Base-by-base conservation (phyloP, 2,113 vertebrate species). In the Halcyon malimbica region DNA sequence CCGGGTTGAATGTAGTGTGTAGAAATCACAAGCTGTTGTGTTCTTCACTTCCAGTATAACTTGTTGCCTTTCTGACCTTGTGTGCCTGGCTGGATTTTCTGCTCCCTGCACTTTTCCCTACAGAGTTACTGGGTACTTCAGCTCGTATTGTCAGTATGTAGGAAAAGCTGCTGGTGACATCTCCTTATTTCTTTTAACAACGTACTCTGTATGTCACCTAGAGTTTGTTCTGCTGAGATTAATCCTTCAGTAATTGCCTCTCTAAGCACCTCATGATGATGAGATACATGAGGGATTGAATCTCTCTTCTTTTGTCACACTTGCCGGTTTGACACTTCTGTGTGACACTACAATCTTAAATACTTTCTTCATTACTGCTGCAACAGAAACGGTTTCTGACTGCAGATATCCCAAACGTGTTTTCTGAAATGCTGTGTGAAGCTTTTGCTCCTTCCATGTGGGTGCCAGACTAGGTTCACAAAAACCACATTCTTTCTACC, bases 71-170 rank as follows among this genome's bases (percentile, higher is more conserved):
- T 50, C 24, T 82, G 5, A 53, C 42, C 25, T 46, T 16, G 23
- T 78, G 54, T 77, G 48, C 56, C 31, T 89, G 86, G 10, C 56
- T 94, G 86, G 46, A 33, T 93, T 86, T 83, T 89, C 71, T 92
- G n/a, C 59, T 59, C 18, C 7, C 57, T 70, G 8, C 13, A 2
- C 48, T 73, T 83, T 10, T 81, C 35, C 9, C 51, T 42, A 9
- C 50, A 57, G 39, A 21, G 26, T 85, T 83, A 75, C 17, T 42
- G 48, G 6, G 28, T 70, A 19, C 37, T 33, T 48, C 35, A n/a
- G 16, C 7, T 71, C 53, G 16, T 37, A 3, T 77, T 81, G 71
- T 62, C 28, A 85, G 33, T 83, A 15, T 64, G 4, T 75, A 12
- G 37, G 41, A 87, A 69, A 69, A 71, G 28, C 15, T 13, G 6